phyloP scores from a whole-genome alignment of 2,797 vertebrate genomes.

The Oreortyx pictus region DNA sequence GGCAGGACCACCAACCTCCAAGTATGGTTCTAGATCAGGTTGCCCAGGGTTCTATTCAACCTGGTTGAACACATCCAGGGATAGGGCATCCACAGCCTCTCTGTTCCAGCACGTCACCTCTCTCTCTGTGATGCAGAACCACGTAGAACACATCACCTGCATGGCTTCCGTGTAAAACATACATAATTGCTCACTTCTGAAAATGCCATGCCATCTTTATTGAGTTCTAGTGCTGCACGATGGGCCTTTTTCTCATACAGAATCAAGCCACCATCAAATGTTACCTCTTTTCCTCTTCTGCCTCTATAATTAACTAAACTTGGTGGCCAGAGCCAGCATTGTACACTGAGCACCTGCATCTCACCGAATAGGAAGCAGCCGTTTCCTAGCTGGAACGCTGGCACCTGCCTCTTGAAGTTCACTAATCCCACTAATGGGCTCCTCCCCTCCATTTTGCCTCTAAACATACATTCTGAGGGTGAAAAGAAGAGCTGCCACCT shows the following conservation, averaged over 20 bases:
- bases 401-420: conserved; percentile 66
- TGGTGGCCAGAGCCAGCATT: not conserved
- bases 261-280: not conserved
- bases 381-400: conserved; percentile 41
- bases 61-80: no score
- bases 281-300: not conserved
- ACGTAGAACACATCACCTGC: not conserved
- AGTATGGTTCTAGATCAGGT: no score
- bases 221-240: not conserved
- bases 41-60: no score
- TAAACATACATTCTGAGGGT: conserved; percentile 51
- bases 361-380: conserved; percentile 2
- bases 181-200: not conserved
- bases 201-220: not conserved
- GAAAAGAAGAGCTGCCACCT: conserved; percentile 58
- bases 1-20: no score
- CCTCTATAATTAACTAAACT: conserved; percentile 36
- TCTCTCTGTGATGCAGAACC: no score
- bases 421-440: conserved; percentile 63
- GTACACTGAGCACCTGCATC: conserved; percentile 20
- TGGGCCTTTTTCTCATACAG: not conserved
- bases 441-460: conserved; percentile 60
- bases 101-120: no score
- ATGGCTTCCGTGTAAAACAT: not conserved
- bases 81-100: no score